Conservation (phyloP, 2,113 vertebrate species). For the Phyllostomus discolor region DNA sequence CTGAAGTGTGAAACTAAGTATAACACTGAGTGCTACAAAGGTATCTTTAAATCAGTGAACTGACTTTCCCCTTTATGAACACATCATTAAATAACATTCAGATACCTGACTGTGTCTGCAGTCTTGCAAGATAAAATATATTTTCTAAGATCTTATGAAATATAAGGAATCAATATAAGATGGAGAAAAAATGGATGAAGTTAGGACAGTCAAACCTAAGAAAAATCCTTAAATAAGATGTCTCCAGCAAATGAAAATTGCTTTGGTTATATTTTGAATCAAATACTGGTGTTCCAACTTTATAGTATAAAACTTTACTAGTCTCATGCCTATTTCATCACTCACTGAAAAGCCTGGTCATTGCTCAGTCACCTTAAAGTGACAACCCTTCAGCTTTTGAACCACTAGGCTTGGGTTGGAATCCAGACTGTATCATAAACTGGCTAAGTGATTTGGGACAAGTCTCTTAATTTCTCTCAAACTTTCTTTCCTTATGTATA, state of each 20-base stretch:
- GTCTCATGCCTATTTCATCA: neutral
- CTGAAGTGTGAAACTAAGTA: conserved; percentile 63
- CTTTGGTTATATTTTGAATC: neutral
- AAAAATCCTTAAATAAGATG: conserved; percentile 29
- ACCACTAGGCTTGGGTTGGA: neutral
- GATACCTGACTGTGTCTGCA: conserved; percentile 17
- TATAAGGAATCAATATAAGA: conserved; percentile 17
- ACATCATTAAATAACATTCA: conserved; percentile 41
- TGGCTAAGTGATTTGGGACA: neutral
- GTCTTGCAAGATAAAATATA: conserved; percentile 35
- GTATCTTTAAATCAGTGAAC: conserved; percentile 65
- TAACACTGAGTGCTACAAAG: conserved; percentile 60
- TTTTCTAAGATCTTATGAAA: conserved; percentile 47
- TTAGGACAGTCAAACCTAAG: neutral
- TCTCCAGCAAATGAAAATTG: neutral
- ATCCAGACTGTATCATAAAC: neutral
- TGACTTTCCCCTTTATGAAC: conserved; percentile 49
- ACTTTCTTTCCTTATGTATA: neutral
- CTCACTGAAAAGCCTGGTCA: neutral
- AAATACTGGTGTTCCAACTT: neutral
- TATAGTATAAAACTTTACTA: neutral
- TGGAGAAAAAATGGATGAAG: neutral
- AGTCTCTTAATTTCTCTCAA: neutral
- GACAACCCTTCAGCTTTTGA: neutral
- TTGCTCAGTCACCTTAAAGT: neutral